Conservation (phyloP, 1,140 invertebrate species). For the Hestina assimilis region DNA sequence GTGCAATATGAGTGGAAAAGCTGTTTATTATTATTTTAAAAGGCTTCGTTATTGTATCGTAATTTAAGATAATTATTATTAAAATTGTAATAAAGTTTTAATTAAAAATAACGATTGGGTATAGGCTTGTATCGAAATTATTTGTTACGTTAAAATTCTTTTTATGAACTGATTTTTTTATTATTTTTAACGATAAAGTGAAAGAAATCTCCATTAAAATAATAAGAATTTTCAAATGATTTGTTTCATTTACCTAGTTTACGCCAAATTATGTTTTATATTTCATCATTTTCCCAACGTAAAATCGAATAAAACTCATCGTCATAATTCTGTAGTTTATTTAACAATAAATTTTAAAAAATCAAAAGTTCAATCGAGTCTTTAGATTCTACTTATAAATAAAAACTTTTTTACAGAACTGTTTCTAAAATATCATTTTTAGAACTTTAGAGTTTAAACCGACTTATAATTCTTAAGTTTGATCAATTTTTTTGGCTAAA, state of each 20-base stretch:
- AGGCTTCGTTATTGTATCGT: slow-evolving; percentile 68
- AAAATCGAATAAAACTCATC: too few relatives aligned
- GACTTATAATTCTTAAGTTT: too few relatives aligned
- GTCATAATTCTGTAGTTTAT: too few relatives aligned
- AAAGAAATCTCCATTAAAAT: slow-evolving; percentile 71
- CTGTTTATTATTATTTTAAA: slow-evolving; percentile 53
- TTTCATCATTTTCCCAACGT: too few relatives aligned
- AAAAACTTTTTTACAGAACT: too few relatives aligned
- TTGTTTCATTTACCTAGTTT: slow-evolving; percentile 53
- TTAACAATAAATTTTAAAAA: too few relatives aligned
- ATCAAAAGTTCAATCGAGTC: too few relatives aligned
- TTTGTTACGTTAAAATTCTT: slow-evolving; percentile 60
- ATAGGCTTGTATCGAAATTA: slow-evolving; percentile 66
- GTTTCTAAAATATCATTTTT: too few relatives aligned
- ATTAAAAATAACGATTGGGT: slow-evolving; percentile 65
- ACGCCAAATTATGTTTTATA: too few relatives aligned
- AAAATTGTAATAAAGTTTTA: slow-evolving; percentile 73
- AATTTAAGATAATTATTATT: slow-evolving; percentile 58
- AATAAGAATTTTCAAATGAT: slow-evolving; percentile 63
- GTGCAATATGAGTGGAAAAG: slow-evolving; percentile 69
- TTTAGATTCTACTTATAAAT: too few relatives aligned
- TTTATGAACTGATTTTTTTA: slow-evolving; percentile 51
- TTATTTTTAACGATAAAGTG: slow-evolving; percentile 53
- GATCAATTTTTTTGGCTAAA: too few relatives aligned
- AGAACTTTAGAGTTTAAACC: too few relatives aligned